Evolutionary conservation across 2,888 invertebrate genomes (phyloP).

Genomic region (Lumbricus terrestris): DNA sequence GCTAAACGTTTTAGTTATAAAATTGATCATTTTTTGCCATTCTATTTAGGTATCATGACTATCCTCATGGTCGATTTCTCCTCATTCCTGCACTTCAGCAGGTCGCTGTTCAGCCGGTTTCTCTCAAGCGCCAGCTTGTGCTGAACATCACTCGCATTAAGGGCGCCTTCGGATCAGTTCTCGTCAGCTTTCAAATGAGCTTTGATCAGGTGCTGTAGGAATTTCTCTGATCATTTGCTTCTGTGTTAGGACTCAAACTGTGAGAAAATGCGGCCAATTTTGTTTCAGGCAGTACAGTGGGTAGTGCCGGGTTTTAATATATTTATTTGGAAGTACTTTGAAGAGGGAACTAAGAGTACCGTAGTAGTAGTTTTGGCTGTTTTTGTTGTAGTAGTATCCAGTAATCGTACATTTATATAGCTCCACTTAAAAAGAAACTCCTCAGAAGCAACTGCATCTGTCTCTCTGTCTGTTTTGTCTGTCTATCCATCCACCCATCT

Average conservation of each 20-base stretch:
- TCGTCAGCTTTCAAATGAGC: slow-evolving; percentile 44
- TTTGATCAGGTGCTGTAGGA: slow-evolving; percentile 46
- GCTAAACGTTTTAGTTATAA: neutral
- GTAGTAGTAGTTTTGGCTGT: neutral
- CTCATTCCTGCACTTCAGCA: slow-evolving; percentile 34
- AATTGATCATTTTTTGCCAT: neutral
- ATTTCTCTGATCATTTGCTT: neutral
- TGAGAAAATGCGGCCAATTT: neutral
- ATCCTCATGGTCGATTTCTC: slow-evolving; percentile 55
- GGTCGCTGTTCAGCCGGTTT: slow-evolving; percentile 44
- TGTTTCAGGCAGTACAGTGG: neutral
- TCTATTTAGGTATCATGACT: slow-evolving; percentile 50
- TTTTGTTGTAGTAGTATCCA: too few species aligned
- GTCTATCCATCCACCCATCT: too few species aligned
- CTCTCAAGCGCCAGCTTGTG: slow-evolving; percentile 44
- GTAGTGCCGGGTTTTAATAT: neutral
- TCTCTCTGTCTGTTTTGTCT: too few species aligned
- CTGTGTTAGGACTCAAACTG: neutral
- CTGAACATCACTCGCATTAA: slow-evolving; percentile 50
- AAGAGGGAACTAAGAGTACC: neutral
- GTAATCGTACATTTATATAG: too few species aligned
- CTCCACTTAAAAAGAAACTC: too few species aligned
- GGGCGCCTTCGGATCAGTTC: slow-evolving; percentile 50
- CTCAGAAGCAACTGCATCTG: too few species aligned
- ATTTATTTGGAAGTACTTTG: neutral